Percentiles rank a stretch among this genome's conserved stretches.
Evolutionary conservation across 2,888 invertebrate genomes (phyloP).

Genomic region (Drepanosiphum platanoidis): DNA sequence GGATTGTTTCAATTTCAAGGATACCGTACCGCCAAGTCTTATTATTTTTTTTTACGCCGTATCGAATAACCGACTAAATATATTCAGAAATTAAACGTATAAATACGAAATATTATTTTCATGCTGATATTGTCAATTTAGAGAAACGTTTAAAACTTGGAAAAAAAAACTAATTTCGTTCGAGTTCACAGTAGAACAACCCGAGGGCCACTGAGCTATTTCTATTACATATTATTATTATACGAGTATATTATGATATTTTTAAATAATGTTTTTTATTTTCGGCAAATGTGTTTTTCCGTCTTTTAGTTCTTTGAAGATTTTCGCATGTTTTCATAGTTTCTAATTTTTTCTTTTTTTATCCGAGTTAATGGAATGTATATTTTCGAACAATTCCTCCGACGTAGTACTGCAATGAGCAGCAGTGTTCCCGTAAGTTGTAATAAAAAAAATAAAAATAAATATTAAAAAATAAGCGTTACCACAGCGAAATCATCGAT

Average conservation of each 20-base stretch:
- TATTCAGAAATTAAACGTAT: background rate
- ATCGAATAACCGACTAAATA: background rate
- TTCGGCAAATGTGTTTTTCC: background rate
- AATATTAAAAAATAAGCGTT: background rate
- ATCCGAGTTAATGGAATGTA: too few relatives aligned
- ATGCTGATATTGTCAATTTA: background rate
- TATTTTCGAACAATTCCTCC: background rate
- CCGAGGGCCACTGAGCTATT: too few relatives aligned
- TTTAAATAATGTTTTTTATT: background rate
- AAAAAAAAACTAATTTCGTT: too few relatives aligned
- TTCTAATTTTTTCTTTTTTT: too few relatives aligned
- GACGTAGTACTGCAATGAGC: background rate
- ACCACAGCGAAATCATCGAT: background rate
- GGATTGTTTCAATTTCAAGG: background rate
- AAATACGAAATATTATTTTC: background rate
- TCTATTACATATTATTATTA: too few relatives aligned
- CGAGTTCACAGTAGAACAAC: too few relatives aligned
- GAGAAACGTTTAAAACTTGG: too few relatives aligned
- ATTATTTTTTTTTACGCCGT: background rate
- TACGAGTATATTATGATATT: too few relatives aligned
- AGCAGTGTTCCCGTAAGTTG: background rate
- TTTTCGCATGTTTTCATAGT: too few relatives aligned
- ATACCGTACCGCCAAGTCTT: background rate
- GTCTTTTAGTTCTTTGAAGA: background rate
- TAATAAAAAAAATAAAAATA: background rate